phyloP scores from a whole-genome alignment of 2,113 vertebrate species.

The Neolamprologus fasciatus region DNA sequence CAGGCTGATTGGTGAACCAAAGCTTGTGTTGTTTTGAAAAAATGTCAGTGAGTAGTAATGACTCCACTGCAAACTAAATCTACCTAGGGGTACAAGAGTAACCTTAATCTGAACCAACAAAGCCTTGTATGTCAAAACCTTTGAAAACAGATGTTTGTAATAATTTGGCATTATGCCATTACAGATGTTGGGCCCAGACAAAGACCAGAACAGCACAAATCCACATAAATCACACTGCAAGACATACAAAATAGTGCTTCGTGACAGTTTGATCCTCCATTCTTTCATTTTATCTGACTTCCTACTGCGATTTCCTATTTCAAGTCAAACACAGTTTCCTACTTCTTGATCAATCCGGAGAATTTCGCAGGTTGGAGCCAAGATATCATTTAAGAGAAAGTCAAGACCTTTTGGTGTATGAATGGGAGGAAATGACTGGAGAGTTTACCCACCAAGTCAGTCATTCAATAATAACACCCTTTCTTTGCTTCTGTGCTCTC shows the following conservation, averaged over 20 bases:
- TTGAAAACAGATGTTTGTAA: not conserved
- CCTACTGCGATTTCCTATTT: conserved; percentile 56
- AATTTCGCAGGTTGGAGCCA: conserved; percentile 28
- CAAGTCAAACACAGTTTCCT: conserved; percentile 44
- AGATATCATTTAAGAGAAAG: conserved; percentile 61
- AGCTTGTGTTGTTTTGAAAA: not conserved
- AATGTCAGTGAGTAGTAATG: not conserved
- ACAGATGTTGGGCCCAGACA: not conserved
- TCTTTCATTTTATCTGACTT: conserved; percentile 62
- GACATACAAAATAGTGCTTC: conserved; percentile 25
- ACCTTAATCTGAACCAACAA: not conserved
- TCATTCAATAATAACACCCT: conserved; percentile 21
- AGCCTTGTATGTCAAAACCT: not conserved
- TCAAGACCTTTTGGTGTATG: conserved; percentile 57
- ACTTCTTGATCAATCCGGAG: conserved; percentile 15
- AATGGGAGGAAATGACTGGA: conserved; percentile 71
- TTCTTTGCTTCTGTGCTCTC: not conserved
- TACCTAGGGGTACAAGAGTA: not conserved
- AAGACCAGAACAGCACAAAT: conserved; percentile 6
- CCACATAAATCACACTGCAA: conserved; percentile 7
- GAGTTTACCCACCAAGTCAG: conserved; percentile 40
- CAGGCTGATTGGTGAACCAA: not conserved
- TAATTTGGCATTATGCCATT: not conserved
- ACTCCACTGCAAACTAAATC: not conserved
- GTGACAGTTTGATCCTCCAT: conserved; percentile 25